A percentile compares a stretch with the other conserved stretches of the same genome.
phyloP scores from a whole-genome alignment of 1,140 invertebrate species.

The Drosophila kohkoa region DNA sequence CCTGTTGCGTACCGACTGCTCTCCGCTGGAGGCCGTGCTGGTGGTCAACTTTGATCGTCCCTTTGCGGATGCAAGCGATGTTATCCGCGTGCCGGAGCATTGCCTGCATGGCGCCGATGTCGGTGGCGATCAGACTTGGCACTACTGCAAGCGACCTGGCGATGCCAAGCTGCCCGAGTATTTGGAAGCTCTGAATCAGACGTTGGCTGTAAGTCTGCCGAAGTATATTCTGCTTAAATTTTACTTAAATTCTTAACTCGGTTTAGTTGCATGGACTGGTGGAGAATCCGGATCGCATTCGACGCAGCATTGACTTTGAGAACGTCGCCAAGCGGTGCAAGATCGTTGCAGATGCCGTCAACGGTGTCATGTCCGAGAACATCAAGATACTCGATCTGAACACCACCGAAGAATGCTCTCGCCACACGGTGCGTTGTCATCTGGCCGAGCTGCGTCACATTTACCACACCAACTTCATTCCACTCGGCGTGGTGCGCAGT shows the following conservation, averaged over 20 bases:
- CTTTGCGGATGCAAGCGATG: slow-evolving; percentile 8
- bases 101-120: slow-evolving; percentile 19
- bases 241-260: background rate
- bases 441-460: slow-evolving; percentile 76
- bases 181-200: slow-evolving; percentile 61
- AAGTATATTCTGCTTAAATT: background rate
- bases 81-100: slow-evolving; percentile 49
- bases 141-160: slow-evolving; percentile 70
- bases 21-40: slow-evolving; percentile 64
- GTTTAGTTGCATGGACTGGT: slow-evolving; percentile 59
- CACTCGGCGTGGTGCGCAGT: slow-evolving; percentile 86
- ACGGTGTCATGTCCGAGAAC: slow-evolving; percentile 49
- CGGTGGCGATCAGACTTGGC: slow-evolving; percentile 45
- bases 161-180: slow-evolving; percentile 59
- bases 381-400: slow-evolving; percentile 69
- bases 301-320: slow-evolving; percentile 72
- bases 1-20: slow-evolving; percentile 68
- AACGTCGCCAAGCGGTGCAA: slow-evolving; percentile 69
- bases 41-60: slow-evolving; percentile 76
- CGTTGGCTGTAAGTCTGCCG: slow-evolving; percentile 53
- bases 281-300: slow-evolving; percentile 66
- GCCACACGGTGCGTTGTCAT: slow-evolving; percentile 84
- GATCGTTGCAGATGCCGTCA: slow-evolving; percentile 70
- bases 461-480: slow-evolving; percentile 85
- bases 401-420: slow-evolving; percentile 80